Evolutionary conservation across 2,113 vertebrate genomes (phyloP), one percentile per base, ranked within the genome.

Genomic region (Anarhynchus alexandrinus): DNA sequence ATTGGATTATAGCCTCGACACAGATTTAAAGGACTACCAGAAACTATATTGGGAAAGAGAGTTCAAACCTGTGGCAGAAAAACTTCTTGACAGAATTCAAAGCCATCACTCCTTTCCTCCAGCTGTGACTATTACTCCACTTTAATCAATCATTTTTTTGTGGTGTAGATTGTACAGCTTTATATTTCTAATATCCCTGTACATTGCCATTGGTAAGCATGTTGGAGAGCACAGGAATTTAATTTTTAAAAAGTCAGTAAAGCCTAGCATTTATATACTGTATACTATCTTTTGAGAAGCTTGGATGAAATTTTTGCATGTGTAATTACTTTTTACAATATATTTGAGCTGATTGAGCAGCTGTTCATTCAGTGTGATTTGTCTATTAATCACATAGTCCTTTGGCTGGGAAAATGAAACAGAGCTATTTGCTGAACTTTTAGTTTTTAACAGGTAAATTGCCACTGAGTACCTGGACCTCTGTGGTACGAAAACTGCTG

Each of bases 51-150:
- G 99, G 99, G 99, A 99, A 97, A 95, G 93, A 32, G 99, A 99
- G 85, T 99, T 99, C 96, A 97, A 98, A 58, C 99, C 99, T 10
- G 99, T 99, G 85, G 99, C 99, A 66, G 96, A 98, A 93, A 99
- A 98, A 66, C 98, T 99, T 86, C 96, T 97, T 43, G 96, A 96
- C n/a, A 98, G 97, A 55, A 98, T 99, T 82, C 97, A 98, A 96
- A 95, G 81, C 30, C 95, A 89, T n/a, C 88, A 47, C 19, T 93
- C 91, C 43, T 67, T 82, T 93, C 86, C 93, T 66, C 97, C 97
- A 67, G 32, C 96, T 43, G 88, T 94, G 81, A 79, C 91, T 15
- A 0, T 62, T 38, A 70, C 95, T 93, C 86, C 96, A n/a, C 93
- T 95, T 94, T 96, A 91, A 65, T 62, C 43, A 32, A 30, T 52